Conservation (phyloP, 1,140 invertebrate species). For the Ostrea denselamellosa region DNA sequence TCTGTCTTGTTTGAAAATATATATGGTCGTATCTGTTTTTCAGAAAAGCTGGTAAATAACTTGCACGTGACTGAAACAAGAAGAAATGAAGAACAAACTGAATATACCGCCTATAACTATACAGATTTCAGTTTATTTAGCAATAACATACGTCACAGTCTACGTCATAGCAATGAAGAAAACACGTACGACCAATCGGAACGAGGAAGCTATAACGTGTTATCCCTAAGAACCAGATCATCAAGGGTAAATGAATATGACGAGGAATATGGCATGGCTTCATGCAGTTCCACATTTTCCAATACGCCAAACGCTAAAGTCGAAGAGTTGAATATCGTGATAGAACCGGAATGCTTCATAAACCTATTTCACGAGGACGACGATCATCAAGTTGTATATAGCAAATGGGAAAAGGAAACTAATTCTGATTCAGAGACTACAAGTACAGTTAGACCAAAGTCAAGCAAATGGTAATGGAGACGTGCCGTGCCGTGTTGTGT, state of each 20-base stretch:
- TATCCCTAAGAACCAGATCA: background rate
- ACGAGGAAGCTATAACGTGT: background rate
- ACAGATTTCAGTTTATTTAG: background rate
- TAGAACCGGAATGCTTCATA: background rate
- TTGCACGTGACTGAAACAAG: background rate
- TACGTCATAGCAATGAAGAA: background rate
- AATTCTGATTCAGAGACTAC: background rate
- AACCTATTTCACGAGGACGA: constrained; percentile 1
- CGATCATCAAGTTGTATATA: background rate
- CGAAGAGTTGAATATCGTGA: background rate
- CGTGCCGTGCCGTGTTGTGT: too few relatives aligned
- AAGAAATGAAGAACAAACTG: background rate
- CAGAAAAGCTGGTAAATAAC: background rate
- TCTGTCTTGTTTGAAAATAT: too few relatives aligned
- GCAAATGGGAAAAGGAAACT: background rate
- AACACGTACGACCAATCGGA: background rate
- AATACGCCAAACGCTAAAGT: too few relatives aligned
- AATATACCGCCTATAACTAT: background rate
- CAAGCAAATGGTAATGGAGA: too few relatives aligned
- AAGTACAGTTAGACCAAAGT: too few relatives aligned
- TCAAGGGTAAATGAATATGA: background rate
- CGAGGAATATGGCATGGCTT: background rate
- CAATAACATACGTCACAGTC: background rate
- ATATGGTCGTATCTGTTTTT: background rate
- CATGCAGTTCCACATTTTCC: too few relatives aligned